Conservation (phyloP, 2,113 vertebrate genomes). For the Junco hyemalis region DNA sequence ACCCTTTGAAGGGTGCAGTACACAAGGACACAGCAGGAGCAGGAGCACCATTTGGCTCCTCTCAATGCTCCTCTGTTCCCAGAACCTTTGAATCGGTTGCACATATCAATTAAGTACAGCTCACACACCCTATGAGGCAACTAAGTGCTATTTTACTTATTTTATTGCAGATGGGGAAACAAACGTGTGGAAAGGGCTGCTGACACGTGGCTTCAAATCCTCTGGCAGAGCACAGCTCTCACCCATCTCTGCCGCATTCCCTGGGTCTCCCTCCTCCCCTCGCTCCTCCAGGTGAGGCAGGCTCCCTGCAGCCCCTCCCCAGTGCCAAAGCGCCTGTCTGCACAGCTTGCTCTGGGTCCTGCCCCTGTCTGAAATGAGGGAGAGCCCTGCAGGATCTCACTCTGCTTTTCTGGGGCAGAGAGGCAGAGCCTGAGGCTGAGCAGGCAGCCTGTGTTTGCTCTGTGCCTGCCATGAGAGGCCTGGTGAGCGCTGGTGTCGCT, state of each 20-base stretch:
- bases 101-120: conserved; percentile 36
- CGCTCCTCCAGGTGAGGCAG: accelerated
- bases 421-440: accelerated
- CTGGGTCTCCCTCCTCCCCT: not conserved
- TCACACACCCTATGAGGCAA: conserved; percentile 56
- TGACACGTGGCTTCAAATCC: conserved; percentile 10
- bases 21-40: not conserved
- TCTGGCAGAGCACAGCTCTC: not conserved
- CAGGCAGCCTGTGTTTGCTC: not conserved
- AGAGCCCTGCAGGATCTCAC: not conserved
- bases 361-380: not conserved
- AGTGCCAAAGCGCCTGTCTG: not conserved
- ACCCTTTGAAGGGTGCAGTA: not conserved
- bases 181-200: conserved; percentile 14
- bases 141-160: conserved; percentile 37
- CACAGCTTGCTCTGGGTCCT: not conserved
- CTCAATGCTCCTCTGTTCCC: not conserved
- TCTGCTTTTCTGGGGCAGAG: not conserved
- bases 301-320: not conserved
- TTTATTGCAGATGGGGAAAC: conserved; percentile 56
- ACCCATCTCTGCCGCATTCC: accelerated
- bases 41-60: not conserved
- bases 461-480: not conserved
- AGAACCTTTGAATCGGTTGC: not conserved
- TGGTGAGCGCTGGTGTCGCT: not conserved